Base-by-base conservation (phyloP, 37 sponge, comb jelly and placozoan genomes). In the Ephydatia muelleri region DNA sequence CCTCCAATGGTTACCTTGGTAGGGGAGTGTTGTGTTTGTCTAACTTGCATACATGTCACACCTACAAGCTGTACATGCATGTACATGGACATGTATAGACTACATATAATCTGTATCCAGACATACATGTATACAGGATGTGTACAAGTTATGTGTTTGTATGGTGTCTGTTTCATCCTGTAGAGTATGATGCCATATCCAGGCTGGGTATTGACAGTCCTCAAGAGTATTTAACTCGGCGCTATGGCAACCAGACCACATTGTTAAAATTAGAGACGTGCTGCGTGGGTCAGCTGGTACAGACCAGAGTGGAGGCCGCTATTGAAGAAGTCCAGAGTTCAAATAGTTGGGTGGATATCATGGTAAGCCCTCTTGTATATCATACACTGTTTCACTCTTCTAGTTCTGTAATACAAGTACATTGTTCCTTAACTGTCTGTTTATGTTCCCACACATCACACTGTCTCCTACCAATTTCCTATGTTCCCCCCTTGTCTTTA, bases 1-100 rank as follows among this genome's bases (percentile, higher is more conserved):
- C 48, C n/a, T 87, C 93, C 49, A 98, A 94, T 78, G 97, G 95
- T 23, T 98, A 94, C 35, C 70, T 92, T 21, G 93, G 93, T 92
- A 75, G 16, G 82, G 22, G n/a, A 34, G 27, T 76, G 70, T 14
- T 76, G 47, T 48, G 25, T 49, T 14, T 2, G 1, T 47, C 26
- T 77, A 30, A 2, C 14, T n/a, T n/a, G n/a, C n/a, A n/a, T n/a
- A n/a, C n/a, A n/a, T n/a, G n/a, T n/a, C n/a, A n/a, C n/a, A n/a
- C n/a, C n/a, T n/a, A n/a, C n/a, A n/a, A n/a, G 26, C 26, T n/a
- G 78, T 23, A 8, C 13, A 13, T 76, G 38, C 26, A 5, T 48
- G 8, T 77, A 30, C 28, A 28, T 77, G 39, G 0, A 19, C 25
- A 65, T 67, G 49, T 30, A 48, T 5, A 40, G 35, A 29, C 5